Percentiles rank a stretch among this genome's conserved stretches.
Evolutionary conservation across 1,140 invertebrate genomes (phyloP).

Genomic region (Bombyx mandarina): DNA sequence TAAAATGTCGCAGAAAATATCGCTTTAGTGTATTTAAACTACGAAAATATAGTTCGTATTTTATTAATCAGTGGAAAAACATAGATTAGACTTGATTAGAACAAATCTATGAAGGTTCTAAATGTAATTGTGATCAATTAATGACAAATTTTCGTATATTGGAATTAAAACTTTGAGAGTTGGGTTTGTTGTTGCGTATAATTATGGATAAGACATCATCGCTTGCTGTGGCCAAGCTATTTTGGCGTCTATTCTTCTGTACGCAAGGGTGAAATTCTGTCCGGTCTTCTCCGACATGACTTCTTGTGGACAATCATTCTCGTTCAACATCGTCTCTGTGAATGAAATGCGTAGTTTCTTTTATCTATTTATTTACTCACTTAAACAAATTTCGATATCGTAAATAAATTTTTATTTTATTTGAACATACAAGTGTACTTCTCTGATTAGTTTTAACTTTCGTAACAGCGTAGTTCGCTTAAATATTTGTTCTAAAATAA

Average conservation of each 20-base stretch:
- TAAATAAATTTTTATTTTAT: no score
- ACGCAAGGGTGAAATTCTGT: conserved; percentile 91
- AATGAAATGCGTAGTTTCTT: conserved; percentile 34
- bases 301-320: conserved; percentile 92
- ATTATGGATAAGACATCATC: conserved; percentile 58
- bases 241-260: conserved; percentile 95
- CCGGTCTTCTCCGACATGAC: conserved; percentile 79
- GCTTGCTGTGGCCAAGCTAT: conserved; percentile 91
- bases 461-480: no score
- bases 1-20: conserved; percentile 47
- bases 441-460: no score
- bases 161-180: no score
- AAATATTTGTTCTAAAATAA: no score
- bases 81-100: no score
- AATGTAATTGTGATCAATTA: no score
- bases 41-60: conserved; percentile 49
- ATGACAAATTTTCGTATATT: no score
- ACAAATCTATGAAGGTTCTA: no score
- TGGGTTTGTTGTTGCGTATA: neutral
- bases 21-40: conserved; percentile 49
- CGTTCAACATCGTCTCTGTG: conserved; percentile 90
- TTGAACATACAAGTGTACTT: no score
- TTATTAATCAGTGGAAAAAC: no score
- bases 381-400: no score
- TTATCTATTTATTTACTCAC: neutral